A percentile compares a stretch with the other conserved stretches of the same genome.
These are phyloP conservation scores for Electrona antarctica DNA, from an alignment of 2,113 vertebrate species.

Conservation along the genomic window DNA sequence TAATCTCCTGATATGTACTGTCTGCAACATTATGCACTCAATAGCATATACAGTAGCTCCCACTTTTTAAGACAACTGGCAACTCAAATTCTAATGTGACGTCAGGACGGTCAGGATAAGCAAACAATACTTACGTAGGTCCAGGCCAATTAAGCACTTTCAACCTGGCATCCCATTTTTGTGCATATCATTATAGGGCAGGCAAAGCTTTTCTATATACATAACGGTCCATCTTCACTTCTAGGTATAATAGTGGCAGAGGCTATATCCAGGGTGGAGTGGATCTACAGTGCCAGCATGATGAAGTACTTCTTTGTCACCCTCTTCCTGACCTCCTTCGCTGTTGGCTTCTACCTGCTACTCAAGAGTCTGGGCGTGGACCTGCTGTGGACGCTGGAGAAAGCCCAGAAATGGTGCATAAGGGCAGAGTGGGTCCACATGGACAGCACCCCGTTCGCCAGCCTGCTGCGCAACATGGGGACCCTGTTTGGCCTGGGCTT, in stretches of 20 bases:
- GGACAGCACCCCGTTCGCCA: conserved; percentile 86
- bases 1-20: neutral
- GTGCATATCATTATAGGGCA: no score
- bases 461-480: conserved; percentile 86
- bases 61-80: neutral
- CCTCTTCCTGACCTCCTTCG: conserved; percentile 82
- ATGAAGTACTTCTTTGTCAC: conserved; percentile 75
- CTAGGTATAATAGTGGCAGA: conserved; percentile 84
- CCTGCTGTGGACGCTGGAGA: conserved; percentile 87
- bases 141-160: conserved; percentile 53
- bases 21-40: neutral
- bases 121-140: conserved; percentile 49
- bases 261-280: conserved; percentile 70
- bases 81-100: no score
- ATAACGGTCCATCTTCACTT: conserved; percentile 73
- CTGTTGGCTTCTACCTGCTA: conserved; percentile 83
- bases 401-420: conserved; percentile 81
- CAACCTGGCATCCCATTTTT: no score
- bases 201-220: no score
- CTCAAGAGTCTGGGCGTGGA: conserved; percentile 78
- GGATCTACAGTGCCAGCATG: conserved; percentile 80
- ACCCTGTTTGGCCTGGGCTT: conserved; percentile 85
- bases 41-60: neutral
- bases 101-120: no score
- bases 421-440: conserved; percentile 86